Evolutionary conservation across 1,140 invertebrate species (phyloP).

Genomic region (Tetragnatha versicolor): DNA sequence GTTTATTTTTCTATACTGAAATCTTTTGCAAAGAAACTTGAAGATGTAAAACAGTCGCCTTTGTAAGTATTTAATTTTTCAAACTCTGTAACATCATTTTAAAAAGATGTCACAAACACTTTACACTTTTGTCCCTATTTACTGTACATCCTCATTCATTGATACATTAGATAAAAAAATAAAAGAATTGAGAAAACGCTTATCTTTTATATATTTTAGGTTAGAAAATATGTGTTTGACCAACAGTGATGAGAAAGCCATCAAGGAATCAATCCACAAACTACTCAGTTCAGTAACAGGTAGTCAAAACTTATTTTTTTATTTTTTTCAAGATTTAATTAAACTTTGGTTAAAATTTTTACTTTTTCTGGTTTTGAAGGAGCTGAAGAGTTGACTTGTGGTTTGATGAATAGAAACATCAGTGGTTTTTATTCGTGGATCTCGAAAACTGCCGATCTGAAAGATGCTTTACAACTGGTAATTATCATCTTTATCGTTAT

Average conservation of each 20-base stretch:
- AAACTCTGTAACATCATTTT: neutral
- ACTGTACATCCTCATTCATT: too few species aligned
- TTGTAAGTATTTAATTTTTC: neutral
- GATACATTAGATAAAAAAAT: too few species aligned
- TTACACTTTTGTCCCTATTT: too few species aligned
- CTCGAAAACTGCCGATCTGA: conserved; percentile 4
- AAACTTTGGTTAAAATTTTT: neutral
- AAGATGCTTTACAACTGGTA: conserved; percentile 8
- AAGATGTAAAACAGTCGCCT: neutral
- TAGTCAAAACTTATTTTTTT: neutral
- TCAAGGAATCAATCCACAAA: neutral
- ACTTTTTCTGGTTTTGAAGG: conserved; percentile 8
- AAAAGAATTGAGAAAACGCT: too few species aligned
- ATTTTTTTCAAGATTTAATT: neutral
- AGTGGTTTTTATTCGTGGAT: conserved; percentile 32
- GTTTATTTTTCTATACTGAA: conserved; percentile 26
- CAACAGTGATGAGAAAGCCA: neutral
- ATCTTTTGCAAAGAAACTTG: conserved; percentile 6
- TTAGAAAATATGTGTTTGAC: neutral
- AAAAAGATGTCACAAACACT: too few species aligned
- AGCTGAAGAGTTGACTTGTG: neutral
- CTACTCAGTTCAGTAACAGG: neutral
- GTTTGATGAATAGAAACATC: conserved; percentile 13
- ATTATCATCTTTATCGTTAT: neutral
- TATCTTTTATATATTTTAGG: neutral